These are phyloP conservation scores for Teleopsis dalmanni DNA, from an alignment of 1,140 invertebrate species.

Conservation along the genomic window DNA sequence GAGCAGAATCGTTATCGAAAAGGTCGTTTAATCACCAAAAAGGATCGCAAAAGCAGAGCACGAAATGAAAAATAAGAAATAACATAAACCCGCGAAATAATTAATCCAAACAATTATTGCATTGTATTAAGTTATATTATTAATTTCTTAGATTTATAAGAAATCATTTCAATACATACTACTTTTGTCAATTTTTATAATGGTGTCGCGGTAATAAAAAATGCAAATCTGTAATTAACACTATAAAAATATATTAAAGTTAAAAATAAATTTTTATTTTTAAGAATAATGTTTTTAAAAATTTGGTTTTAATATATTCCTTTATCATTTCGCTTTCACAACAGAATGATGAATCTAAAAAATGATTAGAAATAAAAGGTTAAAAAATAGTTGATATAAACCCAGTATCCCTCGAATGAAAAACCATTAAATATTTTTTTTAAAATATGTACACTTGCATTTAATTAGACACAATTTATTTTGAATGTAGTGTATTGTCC, in stretches of 20 bases:
- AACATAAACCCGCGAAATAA: not conserved
- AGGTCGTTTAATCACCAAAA: constrained; percentile 28
- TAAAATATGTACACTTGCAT: constrained; percentile 2
- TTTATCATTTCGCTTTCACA: not conserved
- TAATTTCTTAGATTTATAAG: not conserved
- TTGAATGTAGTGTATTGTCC: too few relatives aligned
- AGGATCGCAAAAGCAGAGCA: constrained; percentile 21
- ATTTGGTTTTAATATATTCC: not conserved
- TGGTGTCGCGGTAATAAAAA: not conserved
- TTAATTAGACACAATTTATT: too few relatives aligned
- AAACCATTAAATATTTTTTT: not conserved
- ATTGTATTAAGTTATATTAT: not conserved
- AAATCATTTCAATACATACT: not conserved
- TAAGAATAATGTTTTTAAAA: not conserved
- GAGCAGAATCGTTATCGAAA: constrained; percentile 26
- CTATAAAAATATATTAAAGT: not conserved
- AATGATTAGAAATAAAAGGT: not conserved
- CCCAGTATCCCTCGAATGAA: not conserved
- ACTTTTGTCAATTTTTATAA: not conserved
- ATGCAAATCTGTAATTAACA: not conserved
- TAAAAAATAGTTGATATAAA: not conserved
- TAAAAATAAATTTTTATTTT: not conserved
- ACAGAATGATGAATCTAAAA: not conserved
- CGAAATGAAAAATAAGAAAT: not conserved
- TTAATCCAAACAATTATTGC: not conserved